phyloP scores from a whole-genome alignment of 2,797 vertebrate species.

The Takifugu rubripes region DNA sequence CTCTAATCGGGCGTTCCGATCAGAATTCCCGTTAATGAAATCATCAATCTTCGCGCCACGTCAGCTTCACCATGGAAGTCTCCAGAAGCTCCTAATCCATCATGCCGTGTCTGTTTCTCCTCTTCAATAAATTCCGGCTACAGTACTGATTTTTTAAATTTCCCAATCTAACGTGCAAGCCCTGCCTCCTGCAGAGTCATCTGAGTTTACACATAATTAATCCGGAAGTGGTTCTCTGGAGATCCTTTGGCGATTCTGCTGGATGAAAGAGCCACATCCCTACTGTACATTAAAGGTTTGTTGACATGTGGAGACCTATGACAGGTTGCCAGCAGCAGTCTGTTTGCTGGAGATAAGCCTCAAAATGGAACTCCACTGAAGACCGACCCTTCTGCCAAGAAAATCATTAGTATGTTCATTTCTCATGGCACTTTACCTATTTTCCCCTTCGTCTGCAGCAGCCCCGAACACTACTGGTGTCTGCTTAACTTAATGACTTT shows the following conservation, averaged over 20 bases:
- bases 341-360: constrained; percentile 64
- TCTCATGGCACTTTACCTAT: constrained; percentile 59
- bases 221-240: background rate
- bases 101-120: background rate
- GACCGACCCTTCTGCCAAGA: constrained; percentile 46
- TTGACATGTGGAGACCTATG: constrained; percentile 44
- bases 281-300: constrained; percentile 43
- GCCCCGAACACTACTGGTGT: constrained; percentile 39
- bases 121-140: background rate
- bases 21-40: background rate
- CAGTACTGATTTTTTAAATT: no score
- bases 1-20: background rate
- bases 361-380: constrained; percentile 35
- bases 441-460: constrained; percentile 40
- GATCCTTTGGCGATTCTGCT: background rate
- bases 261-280: constrained; percentile 19
- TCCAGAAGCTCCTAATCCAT: no score
- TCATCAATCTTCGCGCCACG: background rate
- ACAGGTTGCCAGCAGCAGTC: constrained; percentile 34
- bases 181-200: no score
- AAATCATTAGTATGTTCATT: constrained; percentile 66
- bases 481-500: constrained; percentile 66
- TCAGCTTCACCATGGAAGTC: background rate
- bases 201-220: background rate
- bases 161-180: background rate